phyloP scores from a whole-genome alignment of 2,113 vertebrate genomes.

The Deroptyus accipitrinus region DNA sequence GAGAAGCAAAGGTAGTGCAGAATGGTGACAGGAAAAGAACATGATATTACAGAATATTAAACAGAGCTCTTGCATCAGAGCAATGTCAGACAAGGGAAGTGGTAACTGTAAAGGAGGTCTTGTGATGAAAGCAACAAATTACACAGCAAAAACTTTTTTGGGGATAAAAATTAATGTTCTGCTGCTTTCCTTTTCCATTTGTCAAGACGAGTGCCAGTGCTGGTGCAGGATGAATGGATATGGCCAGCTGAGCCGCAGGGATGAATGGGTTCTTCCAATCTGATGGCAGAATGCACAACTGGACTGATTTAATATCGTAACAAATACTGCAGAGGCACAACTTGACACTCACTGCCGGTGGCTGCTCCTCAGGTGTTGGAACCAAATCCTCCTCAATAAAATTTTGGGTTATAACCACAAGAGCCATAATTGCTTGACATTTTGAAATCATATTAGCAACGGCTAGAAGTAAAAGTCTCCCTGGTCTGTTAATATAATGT shows the following conservation, averaged over 20 bases:
- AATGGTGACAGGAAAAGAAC: neutral
- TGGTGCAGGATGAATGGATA: neutral
- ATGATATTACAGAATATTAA: neutral
- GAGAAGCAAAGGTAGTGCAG: neutral
- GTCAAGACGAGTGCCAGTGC: neutral
- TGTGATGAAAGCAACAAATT: neutral
- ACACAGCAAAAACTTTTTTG: neutral
- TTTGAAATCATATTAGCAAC: neutral
- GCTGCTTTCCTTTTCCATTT: neutral
- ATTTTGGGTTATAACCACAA: neutral
- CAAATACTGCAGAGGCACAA: neutral
- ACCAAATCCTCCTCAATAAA: neutral
- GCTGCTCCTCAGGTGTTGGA: neutral
- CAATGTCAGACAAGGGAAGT: neutral
- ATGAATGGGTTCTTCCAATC: neutral
- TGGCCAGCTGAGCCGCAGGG: neutral
- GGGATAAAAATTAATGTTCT: neutral
- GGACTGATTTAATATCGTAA: neutral
- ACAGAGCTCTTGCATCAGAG: neutral
- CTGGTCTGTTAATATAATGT: neutral
- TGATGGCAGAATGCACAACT: neutral
- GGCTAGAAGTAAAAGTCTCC: neutral
- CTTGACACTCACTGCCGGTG: neutral
- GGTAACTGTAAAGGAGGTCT: neutral
- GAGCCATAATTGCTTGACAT: neutral